Conservation (phyloP, 1,140 invertebrate species). For the Drosophila kohkoa region DNA sequence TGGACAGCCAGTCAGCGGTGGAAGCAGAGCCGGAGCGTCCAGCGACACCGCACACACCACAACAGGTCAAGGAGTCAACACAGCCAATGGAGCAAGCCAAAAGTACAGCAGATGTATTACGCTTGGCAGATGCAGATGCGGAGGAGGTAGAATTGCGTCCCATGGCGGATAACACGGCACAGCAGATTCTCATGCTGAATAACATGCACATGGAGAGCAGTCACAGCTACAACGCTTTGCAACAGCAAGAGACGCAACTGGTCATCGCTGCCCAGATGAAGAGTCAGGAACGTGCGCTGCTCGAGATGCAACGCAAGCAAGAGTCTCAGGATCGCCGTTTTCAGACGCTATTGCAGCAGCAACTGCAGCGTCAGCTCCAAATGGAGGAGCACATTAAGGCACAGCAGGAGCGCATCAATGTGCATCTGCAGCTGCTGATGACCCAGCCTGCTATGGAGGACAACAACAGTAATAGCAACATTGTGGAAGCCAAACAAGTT, state of each 20-base stretch:
- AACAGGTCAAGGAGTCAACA: constrained; percentile 13
- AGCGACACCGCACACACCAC: constrained; percentile 26
- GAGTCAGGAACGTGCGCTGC: constrained; percentile 85
- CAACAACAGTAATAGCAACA: not conserved
- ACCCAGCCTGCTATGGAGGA: constrained; percentile 64
- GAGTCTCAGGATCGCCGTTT: constrained; percentile 85
- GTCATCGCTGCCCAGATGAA: constrained; percentile 86
- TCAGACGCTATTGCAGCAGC: constrained; percentile 84
- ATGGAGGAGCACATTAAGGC: constrained; percentile 85
- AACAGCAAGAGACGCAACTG: constrained; percentile 86
- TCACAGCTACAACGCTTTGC: constrained; percentile 83
- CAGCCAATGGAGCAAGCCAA: not conserved
- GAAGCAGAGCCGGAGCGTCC: constrained; percentile 39
- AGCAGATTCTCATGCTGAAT: constrained; percentile 70
- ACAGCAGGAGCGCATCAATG: constrained; percentile 86
- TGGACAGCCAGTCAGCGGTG: constrained; percentile 39
- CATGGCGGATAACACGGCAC: constrained; percentile 32
- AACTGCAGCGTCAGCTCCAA: constrained; percentile 85
- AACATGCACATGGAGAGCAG: constrained; percentile 81
- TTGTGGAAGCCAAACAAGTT: not conserved
- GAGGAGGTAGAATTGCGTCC: constrained; percentile 21
- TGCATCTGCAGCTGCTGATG: constrained; percentile 85
- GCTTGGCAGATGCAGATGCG: constrained; percentile 45
- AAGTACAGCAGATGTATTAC: constrained; percentile 23
- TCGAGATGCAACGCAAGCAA: constrained; percentile 85